A percentile compares a stretch with the other conserved stretches of the same genome.
Evolutionary conservation across 2,888 invertebrate genomes (phyloP).

Genomic region (Serrognathus titanus): DNA sequence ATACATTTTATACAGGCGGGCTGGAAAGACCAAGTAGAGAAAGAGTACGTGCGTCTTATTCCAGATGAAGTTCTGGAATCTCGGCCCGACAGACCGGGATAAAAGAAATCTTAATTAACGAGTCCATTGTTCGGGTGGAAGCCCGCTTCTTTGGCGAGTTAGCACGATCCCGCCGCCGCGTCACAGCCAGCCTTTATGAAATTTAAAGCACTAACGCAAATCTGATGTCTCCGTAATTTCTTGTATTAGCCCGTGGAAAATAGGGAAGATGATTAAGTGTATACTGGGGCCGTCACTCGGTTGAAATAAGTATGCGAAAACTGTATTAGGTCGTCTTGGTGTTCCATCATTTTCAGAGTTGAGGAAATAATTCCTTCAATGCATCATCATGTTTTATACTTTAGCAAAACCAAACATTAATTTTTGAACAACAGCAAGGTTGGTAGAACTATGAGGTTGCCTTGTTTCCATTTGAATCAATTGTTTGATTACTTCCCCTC

Average conservation of each 20-base stretch:
- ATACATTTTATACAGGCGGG: background rate
- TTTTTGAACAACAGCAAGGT: too few relatives aligned
- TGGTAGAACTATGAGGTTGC: too few relatives aligned
- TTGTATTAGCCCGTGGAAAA: constrained; percentile 9
- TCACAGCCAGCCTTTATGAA: constrained; percentile 28
- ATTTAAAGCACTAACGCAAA: constrained; percentile 21
- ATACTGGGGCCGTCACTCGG: too few relatives aligned
- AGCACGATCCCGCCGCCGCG: constrained; percentile 29
- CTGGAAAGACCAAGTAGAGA: background rate
- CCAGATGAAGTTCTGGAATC: constrained; percentile 27
- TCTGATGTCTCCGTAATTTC: constrained; percentile 16
- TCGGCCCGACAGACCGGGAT: constrained; percentile 23
- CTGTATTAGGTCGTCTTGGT: too few relatives aligned
- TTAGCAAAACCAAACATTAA: too few relatives aligned
- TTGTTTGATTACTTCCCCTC: too few relatives aligned
- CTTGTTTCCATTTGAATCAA: too few relatives aligned
- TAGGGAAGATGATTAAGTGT: too few relatives aligned
- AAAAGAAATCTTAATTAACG: constrained; percentile 78
- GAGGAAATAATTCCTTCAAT: too few relatives aligned
- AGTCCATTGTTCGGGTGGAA: constrained; percentile 68
- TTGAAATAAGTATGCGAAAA: too few relatives aligned
- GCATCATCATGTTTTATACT: too few relatives aligned
- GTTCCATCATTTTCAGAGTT: too few relatives aligned
- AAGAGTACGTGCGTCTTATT: constrained; percentile 24
- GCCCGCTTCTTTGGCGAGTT: constrained; percentile 49